phyloP scores from a whole-genome alignment of 2,888 invertebrate species.

The Mythimna ferrago region DNA sequence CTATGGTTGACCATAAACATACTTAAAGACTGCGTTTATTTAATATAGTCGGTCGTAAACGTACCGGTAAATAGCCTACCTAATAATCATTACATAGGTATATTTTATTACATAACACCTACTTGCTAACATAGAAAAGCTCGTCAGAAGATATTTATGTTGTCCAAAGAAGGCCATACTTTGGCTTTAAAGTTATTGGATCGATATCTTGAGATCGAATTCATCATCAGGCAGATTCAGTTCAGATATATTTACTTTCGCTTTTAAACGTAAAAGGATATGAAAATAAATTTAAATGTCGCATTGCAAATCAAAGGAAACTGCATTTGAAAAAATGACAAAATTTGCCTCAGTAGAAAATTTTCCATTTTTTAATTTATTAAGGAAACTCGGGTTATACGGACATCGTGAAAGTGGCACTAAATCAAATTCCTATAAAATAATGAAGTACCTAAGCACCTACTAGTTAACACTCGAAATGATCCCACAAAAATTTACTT shows the following conservation, averaged over 20 bases:
- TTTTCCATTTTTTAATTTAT: no score
- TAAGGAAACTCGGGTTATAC: no score
- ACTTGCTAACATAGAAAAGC: not conserved
- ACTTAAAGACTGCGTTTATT: constrained; percentile 15
- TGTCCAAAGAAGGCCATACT: not conserved
- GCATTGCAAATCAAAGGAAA: no score
- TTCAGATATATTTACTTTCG: not conserved
- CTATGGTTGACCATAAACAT: constrained; percentile 8
- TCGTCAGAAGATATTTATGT: not conserved
- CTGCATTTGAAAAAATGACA: no score
- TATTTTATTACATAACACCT: constrained; percentile 1
- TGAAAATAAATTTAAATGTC: no score
- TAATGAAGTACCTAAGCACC: not conserved
- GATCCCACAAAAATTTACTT: no score
- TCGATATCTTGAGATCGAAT: not conserved
- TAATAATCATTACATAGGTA: constrained; percentile 3
- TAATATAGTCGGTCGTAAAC: constrained; percentile 9
- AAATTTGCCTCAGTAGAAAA: no score
- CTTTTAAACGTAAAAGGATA: not conserved
- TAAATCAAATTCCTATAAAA: not conserved
- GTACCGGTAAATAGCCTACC: no score
- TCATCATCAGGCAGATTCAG: not conserved
- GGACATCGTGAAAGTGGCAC: no score
- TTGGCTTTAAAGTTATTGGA: not conserved
- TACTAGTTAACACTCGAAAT: no score